phyloP scores from a whole-genome alignment of 2,888 invertebrate genomes.

The Glaucopsyche alexis region DNA sequence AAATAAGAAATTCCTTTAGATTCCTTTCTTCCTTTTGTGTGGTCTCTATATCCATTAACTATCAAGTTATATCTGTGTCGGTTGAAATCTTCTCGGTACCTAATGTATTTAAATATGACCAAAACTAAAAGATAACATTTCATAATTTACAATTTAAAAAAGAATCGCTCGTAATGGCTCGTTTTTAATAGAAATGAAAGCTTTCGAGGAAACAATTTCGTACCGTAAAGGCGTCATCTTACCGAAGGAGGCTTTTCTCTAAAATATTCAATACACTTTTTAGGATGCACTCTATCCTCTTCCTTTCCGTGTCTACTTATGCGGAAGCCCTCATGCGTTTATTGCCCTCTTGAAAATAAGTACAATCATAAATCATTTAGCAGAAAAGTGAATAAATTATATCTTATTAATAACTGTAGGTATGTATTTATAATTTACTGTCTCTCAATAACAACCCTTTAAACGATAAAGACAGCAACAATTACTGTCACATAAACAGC shows the following conservation, averaged over 20 bases:
- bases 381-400: background rate
- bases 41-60: background rate
- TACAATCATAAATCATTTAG: background rate
- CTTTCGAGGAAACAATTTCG: background rate
- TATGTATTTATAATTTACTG: conserved; percentile 14
- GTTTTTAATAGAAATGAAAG: conserved; percentile 5
- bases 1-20: background rate
- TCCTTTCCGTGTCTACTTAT: conserved; percentile 1
- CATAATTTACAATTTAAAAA: background rate
- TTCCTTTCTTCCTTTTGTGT: background rate
- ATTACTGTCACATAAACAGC: background rate
- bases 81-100: background rate
- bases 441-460: background rate
- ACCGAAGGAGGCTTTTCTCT: background rate
- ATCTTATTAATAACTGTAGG: background rate
- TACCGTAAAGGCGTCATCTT: background rate
- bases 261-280: conserved; percentile 18
- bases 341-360: conserved; percentile 13
- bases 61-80: background rate
- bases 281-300: background rate
- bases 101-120: background rate
- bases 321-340: conserved; percentile 13
- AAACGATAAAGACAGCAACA: background rate
- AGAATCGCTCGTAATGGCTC: background rate
- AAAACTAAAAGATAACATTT: background rate